Conservation (phyloP, 1,140 invertebrate genomes). For the Plectus sambesii region DNA sequence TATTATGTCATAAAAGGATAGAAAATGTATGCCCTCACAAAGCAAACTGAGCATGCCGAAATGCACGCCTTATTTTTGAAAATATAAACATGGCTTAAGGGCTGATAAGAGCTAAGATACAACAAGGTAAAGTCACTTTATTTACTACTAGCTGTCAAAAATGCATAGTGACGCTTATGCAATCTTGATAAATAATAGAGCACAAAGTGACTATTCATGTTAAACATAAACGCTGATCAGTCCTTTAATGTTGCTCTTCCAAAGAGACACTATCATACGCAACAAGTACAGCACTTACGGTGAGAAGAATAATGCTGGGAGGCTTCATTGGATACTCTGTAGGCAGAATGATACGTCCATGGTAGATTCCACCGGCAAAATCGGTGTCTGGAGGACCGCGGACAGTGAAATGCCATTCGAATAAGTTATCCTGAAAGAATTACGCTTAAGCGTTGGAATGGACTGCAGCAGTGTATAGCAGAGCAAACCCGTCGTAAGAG, state of each 20-base stretch:
- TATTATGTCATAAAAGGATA: background rate
- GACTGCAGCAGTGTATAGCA: constrained; percentile 7
- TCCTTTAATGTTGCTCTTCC: too few relatives aligned
- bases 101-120: too few relatives aligned
- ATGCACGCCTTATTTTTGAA: too few relatives aligned
- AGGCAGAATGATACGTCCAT: constrained; percentile 66
- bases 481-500: constrained; percentile 2
- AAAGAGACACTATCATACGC: constrained; percentile 6
- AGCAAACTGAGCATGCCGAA: too few relatives aligned
- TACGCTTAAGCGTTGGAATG: constrained; percentile 9
- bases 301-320: constrained; percentile 82
- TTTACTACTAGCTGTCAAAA: too few relatives aligned
- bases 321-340: constrained; percentile 96
- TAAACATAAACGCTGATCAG: too few relatives aligned
- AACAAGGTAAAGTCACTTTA: too few relatives aligned
- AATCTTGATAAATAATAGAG: too few relatives aligned
- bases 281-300: constrained; percentile 53
- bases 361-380: constrained; percentile 50
- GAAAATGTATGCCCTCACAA: too few relatives aligned
- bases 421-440: constrained; percentile 65
- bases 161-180: too few relatives aligned
- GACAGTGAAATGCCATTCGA: constrained; percentile 96
- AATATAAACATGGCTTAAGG: too few relatives aligned
- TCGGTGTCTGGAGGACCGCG: constrained; percentile 65
- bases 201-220: too few relatives aligned